phyloP scores from a whole-genome alignment of 2,888 invertebrate species.

The Andrena dorsata region DNA sequence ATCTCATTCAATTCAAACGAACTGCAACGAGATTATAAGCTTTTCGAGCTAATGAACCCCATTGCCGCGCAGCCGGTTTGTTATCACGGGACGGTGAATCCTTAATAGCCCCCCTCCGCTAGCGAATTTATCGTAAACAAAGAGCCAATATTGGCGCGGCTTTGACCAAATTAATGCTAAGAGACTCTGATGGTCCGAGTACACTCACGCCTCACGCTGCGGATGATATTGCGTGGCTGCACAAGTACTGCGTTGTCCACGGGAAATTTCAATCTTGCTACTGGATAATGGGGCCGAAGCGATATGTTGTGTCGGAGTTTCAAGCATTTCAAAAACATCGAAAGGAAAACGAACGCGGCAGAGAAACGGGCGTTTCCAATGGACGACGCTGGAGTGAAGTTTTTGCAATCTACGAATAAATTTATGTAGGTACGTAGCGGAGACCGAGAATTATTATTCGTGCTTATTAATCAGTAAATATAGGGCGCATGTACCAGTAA shows the following conservation, averaged over 20 bases:
- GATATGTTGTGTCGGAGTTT: background rate
- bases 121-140: constrained; percentile 2
- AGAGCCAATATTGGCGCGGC: background rate
- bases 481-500: too few relatives aligned
- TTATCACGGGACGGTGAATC: constrained; percentile 2
- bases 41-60: background rate
- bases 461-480: too few relatives aligned
- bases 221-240: too few relatives aligned
- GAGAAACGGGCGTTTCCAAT: background rate
- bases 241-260: background rate
- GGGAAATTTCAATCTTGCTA: background rate
- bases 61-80: background rate
- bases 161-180: background rate
- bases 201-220: background rate
- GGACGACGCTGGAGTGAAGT: constrained; percentile 6
- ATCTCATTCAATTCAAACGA: constrained; percentile 3
- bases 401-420: constrained; percentile 28
- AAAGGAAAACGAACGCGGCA: background rate
- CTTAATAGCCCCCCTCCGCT: background rate
- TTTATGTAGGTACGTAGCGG: background rate
- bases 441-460: background rate
- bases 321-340: background rate
- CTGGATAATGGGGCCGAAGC: background rate
- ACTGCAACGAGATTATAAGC: constrained; percentile 20
- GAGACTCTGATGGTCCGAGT: background rate